Conservation (phyloP, 92 coral and sea anemone species). For the Epizoanthus rinbou region DNA sequence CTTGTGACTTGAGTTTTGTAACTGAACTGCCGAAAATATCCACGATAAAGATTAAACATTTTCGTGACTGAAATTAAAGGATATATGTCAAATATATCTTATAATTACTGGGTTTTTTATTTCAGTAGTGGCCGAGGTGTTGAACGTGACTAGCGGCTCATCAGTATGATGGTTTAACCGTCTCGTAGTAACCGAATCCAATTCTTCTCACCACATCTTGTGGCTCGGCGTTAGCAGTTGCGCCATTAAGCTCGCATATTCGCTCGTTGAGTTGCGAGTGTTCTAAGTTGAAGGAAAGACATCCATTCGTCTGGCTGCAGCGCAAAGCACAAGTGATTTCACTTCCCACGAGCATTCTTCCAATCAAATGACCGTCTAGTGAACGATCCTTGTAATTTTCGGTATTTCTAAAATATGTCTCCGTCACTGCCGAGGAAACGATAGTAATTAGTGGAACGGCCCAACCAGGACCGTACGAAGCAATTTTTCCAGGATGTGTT, state of each 20-base stretch:
- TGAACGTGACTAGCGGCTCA: too few species aligned
- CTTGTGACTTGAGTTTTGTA: too few species aligned
- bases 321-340: slow-evolving; percentile 22
- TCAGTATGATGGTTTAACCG: slow-evolving; percentile 15
- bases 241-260: slow-evolving; percentile 24
- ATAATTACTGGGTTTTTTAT: too few species aligned
- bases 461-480: too few species aligned
- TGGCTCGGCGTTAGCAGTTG: slow-evolving; percentile 9
- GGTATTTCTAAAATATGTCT: background rate
- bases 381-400: background rate
- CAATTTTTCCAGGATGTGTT: too few species aligned
- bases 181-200: slow-evolving; percentile 28
- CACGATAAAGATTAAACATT: too few species aligned
- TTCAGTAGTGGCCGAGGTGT: too few species aligned
- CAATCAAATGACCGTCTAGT: slow-evolving; percentile 18
- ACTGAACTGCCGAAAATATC: too few species aligned
- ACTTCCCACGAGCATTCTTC: background rate
- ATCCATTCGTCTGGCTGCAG: slow-evolving; percentile 28
- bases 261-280: background rate
- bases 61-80: too few species aligned
- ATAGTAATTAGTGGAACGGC: background rate
- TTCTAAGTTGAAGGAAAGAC: slow-evolving; percentile 35
- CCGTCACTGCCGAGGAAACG: slow-evolving; percentile 18
- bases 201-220: slow-evolving; percentile 10
- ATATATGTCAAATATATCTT: too few species aligned